phyloP scores from a whole-genome alignment of 2,113 vertebrate genomes.

The Leucoraja erinaceus region DNA sequence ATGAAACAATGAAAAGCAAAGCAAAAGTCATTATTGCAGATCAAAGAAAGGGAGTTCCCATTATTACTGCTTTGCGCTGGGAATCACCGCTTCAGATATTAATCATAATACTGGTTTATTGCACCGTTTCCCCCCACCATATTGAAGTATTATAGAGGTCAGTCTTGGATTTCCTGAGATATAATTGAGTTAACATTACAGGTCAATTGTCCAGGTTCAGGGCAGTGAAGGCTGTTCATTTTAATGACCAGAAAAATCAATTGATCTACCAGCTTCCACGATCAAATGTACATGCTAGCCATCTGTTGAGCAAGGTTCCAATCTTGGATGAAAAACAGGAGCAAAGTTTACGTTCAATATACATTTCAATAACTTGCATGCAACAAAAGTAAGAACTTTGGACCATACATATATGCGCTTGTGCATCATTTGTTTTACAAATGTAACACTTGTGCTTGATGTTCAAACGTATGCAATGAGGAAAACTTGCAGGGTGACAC shows the following conservation, averaged over 20 bases:
- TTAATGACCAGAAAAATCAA: constrained; percentile 12
- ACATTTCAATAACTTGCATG: background rate
- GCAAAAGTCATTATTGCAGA: background rate
- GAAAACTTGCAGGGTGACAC: background rate
- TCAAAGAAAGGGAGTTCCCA: background rate
- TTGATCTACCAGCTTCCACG: background rate
- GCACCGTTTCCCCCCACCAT: background rate
- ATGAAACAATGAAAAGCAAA: background rate
- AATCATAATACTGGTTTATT: background rate
- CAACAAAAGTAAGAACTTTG: background rate
- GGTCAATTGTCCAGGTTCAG: background rate
- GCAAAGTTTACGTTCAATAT: background rate
- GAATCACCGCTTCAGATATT: background rate
- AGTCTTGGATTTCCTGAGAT: background rate
- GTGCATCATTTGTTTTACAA: background rate
- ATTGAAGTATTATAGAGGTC: background rate
- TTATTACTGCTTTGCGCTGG: background rate
- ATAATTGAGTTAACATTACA: background rate
- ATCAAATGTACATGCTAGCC: background rate
- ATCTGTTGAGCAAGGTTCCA: background rate
- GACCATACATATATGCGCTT: background rate
- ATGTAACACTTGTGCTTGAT: background rate
- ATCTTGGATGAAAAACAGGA: background rate
- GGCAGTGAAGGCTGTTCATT: background rate
- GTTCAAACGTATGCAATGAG: background rate